Evolutionary conservation across 2,888 invertebrate species (phyloP).

Genomic region (Meteorus cinctellus): DNA sequence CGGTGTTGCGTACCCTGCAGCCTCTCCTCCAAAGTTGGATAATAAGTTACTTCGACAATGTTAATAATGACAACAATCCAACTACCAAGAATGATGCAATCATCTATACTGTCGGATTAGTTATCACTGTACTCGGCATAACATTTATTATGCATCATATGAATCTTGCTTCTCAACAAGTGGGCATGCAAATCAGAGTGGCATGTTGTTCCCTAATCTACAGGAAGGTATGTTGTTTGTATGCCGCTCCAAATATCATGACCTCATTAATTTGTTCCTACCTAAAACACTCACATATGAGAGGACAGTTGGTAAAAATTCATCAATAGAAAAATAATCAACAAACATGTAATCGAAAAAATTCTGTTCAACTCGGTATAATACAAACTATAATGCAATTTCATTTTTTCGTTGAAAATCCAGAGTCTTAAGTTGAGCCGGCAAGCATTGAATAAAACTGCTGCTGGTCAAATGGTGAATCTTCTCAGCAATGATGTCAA

Average conservation of each 20-base stretch:
- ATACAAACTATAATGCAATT: too few relatives aligned
- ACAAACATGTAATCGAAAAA: too few relatives aligned
- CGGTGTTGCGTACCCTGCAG: constrained; percentile 45
- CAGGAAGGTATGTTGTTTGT: constrained; percentile 76
- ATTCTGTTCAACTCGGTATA: too few relatives aligned
- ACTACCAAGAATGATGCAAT: constrained; percentile 67
- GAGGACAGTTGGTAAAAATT: too few relatives aligned
- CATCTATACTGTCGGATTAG: constrained; percentile 62
- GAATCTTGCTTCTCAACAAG: constrained; percentile 68
- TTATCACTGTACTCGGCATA: constrained; percentile 67
- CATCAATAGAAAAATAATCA: too few relatives aligned
- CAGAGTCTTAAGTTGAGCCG: constrained; percentile 84
- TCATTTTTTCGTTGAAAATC: too few relatives aligned
- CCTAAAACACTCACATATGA: background rate
- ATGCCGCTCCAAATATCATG: background rate
- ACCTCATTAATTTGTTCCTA: background rate
- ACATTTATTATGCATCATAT: constrained; percentile 73
- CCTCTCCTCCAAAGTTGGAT: constrained; percentile 63
- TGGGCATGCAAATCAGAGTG: constrained; percentile 80
- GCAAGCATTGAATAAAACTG: constrained; percentile 81
- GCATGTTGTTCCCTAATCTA: constrained; percentile 81
- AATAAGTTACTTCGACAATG: constrained; percentile 60
- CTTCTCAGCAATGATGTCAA: constrained; percentile 95
- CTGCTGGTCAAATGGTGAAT: constrained; percentile 94
- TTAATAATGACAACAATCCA: background rate